Percentiles rank a stretch among this genome's conserved stretches.
Evolutionary conservation across 2,113 vertebrate species (phyloP).

Genomic region (Passer domesticus): DNA sequence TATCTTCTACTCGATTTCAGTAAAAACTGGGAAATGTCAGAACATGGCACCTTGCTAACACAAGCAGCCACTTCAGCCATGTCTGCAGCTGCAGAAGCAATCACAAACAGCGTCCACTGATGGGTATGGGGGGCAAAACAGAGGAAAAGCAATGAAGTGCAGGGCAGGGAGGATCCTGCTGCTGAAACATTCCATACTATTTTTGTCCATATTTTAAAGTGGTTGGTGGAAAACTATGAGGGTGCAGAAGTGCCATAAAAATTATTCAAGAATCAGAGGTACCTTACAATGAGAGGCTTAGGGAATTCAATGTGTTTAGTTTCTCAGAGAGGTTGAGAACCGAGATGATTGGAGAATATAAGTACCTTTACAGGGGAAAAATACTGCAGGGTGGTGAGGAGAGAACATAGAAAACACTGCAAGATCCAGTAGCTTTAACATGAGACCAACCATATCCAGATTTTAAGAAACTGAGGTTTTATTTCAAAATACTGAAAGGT

Average conservation of each 20-base stretch:
- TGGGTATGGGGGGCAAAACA: not conserved
- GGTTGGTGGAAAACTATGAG: not conserved
- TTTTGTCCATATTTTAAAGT: not conserved
- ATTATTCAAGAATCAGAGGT: not conserved
- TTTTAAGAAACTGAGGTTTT: not conserved
- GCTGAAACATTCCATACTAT: not conserved
- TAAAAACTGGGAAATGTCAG: not conserved
- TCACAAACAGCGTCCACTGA: not conserved
- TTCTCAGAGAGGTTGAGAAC: not conserved
- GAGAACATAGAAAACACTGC: not conserved
- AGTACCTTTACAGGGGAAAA: not conserved
- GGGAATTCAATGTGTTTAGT: not conserved
- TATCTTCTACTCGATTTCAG: not conserved
- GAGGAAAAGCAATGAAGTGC: not conserved
- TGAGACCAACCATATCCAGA: accelerated
- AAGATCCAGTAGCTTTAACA: not conserved
- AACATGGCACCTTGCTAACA: not conserved
- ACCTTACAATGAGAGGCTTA: not conserved
- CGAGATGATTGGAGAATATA: not conserved
- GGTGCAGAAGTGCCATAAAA: conserved; percentile 4
- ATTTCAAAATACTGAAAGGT: not conserved
- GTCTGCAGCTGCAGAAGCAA: not conserved
- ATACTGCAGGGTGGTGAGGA: not conserved
- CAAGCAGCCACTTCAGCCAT: not conserved
- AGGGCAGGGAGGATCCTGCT: not conserved